These are phyloP conservation scores for Chiloscyllium punctatum DNA, from an alignment of 2,797 vertebrate species.

Conservation along the genomic window DNA sequence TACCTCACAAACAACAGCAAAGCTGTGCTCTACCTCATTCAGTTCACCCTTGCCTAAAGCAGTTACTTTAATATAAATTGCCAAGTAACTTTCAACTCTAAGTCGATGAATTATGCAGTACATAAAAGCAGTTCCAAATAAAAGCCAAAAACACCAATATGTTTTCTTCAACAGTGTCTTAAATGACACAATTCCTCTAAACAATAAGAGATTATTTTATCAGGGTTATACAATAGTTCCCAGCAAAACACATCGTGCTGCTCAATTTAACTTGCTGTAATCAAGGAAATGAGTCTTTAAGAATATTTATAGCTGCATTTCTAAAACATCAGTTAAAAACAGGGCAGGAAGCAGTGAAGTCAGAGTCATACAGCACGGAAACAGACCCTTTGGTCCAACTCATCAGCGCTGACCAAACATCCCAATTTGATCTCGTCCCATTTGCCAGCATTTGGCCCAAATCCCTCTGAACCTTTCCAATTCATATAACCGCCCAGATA, in stretches of 20 bases:
- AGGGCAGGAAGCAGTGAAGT: not conserved
- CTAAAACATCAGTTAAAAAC: not conserved
- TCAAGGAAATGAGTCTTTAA: conserved; percentile 13
- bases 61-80: not conserved
- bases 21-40: not conserved
- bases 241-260: not conserved
- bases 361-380: not conserved
- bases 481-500: too few relatives aligned
- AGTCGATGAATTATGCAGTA: not conserved
- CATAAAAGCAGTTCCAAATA: not conserved
- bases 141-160: not conserved
- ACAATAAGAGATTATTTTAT: not conserved
- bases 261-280: conserved; percentile 24
- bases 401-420: too few relatives aligned
- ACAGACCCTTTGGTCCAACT: too few relatives aligned
- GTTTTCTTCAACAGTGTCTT: not conserved
- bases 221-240: not conserved
- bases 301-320: conserved; percentile 27
- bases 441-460: too few relatives aligned
- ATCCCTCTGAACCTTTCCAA: too few relatives aligned
- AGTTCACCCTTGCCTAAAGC: not conserved
- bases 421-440: too few relatives aligned
- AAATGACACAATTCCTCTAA: not conserved
- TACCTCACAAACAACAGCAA: not conserved
- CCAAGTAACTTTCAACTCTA: not conserved